Base-by-base conservation (phyloP, 2,797 vertebrate species). In the Eulemur rubriventer region DNA sequence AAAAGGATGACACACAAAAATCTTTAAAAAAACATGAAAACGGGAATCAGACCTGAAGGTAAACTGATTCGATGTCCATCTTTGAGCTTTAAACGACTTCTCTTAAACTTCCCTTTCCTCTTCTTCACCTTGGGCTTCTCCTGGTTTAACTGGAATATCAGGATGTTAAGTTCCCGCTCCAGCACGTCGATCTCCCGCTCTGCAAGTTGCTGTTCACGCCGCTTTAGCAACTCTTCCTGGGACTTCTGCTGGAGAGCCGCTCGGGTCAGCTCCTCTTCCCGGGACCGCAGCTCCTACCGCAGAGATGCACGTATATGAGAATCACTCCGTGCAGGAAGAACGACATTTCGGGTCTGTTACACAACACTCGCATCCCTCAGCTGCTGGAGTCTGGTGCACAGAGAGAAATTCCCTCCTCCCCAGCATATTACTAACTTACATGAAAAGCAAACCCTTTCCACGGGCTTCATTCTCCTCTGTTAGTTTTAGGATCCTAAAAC, bases 11-110 rank as follows among this genome's bases (percentile, higher is more conserved):
- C 30, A 18, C 18, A 10, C 20, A 3, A n/a, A 30, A 41, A 14
- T 17, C 78, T 9, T 76, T 12, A 50, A 0, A 4, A 0, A 0
- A 18, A 16, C 9, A 1, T 0, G 10, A 38, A 33, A 82, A 76
- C 59, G 22, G 12, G 43, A 2, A 33, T 11, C 98, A 89, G 94
- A 99, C 99, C 99, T 98, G 99, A 99, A n/a, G 99, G 99, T 90
- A 99, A 98, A 94, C 99, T 99, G 98, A 99, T 99, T 95, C 99
- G 99, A 98, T 99, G 99, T 28, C 99, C 99, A 30, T 99, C 99
- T 98, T 99, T 99, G 93, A 99, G 99, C 98, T 99, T 99, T 35
- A 99, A 98, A 11, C 99, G 99, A 72, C 99, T 99, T 55, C 99
- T 99, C 97, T 99, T 99, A 97, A 99, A 99, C 97, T 99, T 99